phyloP scores from a whole-genome alignment of 2,888 invertebrate genomes.

The Achlya flavicornis region DNA sequence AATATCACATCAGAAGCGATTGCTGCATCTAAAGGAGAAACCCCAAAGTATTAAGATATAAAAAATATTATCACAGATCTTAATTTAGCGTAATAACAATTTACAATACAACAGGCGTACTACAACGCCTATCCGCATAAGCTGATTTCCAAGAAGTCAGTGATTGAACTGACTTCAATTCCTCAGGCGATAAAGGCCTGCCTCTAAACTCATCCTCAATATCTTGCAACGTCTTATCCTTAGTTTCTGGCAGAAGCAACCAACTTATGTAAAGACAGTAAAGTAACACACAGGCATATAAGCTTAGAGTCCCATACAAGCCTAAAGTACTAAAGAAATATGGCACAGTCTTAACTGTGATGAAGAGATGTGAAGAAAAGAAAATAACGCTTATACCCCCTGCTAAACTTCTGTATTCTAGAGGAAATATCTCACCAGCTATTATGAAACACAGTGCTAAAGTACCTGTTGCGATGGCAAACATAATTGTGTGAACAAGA shows the following conservation, averaged over 20 bases:
- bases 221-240: slow-evolving; percentile 66
- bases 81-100: background rate
- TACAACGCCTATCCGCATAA: background rate
- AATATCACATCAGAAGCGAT: background rate
- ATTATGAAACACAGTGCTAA: slow-evolving; percentile 87
- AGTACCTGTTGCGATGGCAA: slow-evolving; percentile 82
- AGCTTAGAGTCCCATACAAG: slow-evolving; percentile 54
- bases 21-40: no score
- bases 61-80: no score
- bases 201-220: slow-evolving; percentile 65
- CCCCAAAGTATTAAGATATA: background rate
- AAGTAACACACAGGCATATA: slow-evolving; percentile 54
- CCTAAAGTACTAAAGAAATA: slow-evolving; percentile 50
- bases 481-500: slow-evolving; percentile 68
- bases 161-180: slow-evolving; percentile 54
- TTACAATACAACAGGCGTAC: background rate
- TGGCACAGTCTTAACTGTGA: slow-evolving; percentile 59
- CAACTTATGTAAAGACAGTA: slow-evolving; percentile 56
- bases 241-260: slow-evolving; percentile 65
- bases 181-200: slow-evolving; percentile 42
- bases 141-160: slow-evolving; percentile 45
- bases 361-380: slow-evolving; percentile 57
- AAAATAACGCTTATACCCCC: slow-evolving; percentile 64
- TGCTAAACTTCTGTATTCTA: slow-evolving; percentile 83
- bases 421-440: slow-evolving; percentile 87